phyloP scores from a whole-genome alignment of 2,888 invertebrate genomes.

The Ochlodes sylvanus region DNA sequence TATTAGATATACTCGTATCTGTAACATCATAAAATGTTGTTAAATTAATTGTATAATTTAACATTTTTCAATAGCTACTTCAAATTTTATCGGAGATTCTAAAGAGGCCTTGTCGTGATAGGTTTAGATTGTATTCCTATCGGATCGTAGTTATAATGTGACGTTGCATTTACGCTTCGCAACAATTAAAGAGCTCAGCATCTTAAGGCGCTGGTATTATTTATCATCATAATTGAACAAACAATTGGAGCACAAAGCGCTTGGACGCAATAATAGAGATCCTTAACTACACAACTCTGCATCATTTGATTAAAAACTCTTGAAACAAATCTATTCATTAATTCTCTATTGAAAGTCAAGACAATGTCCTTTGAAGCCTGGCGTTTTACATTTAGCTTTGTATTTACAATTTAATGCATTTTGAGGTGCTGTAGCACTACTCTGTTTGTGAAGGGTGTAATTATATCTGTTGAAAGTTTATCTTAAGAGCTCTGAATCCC shows the following conservation, averaged over 20 bases:
- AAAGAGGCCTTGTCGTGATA: too few species aligned
- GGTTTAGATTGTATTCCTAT: too few species aligned
- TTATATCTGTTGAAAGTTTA: too few species aligned
- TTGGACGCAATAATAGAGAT: slow-evolving; percentile 21
- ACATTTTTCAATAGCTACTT: too few species aligned
- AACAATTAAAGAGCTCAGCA: slow-evolving; percentile 15
- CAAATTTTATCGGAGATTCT: too few species aligned
- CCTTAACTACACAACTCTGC: slow-evolving; percentile 31
- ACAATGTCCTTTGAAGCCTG: slow-evolving; percentile 11
- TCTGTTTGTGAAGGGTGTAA: not conserved
- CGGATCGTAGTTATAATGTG: slow-evolving; percentile 1
- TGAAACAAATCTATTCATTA: slow-evolving; percentile 28
- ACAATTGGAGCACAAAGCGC: slow-evolving; percentile 19
- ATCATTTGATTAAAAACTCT: slow-evolving; percentile 22
- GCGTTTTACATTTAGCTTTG: slow-evolving; percentile 2
- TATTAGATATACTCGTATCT: too few species aligned
- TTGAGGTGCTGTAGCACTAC: not conserved
- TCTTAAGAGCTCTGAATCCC: too few species aligned
- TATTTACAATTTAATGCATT: not conserved
- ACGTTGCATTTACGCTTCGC: not conserved
- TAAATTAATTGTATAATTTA: too few species aligned
- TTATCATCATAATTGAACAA: slow-evolving; percentile 23
- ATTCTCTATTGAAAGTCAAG: slow-evolving; percentile 16
- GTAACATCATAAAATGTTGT: too few species aligned
- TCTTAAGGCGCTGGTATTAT: slow-evolving; percentile 21